A percentile compares a stretch with the other conserved stretches of the same genome.
phyloP scores from a whole-genome alignment of 2,888 invertebrate species.

The Sepiola atlantica region DNA sequence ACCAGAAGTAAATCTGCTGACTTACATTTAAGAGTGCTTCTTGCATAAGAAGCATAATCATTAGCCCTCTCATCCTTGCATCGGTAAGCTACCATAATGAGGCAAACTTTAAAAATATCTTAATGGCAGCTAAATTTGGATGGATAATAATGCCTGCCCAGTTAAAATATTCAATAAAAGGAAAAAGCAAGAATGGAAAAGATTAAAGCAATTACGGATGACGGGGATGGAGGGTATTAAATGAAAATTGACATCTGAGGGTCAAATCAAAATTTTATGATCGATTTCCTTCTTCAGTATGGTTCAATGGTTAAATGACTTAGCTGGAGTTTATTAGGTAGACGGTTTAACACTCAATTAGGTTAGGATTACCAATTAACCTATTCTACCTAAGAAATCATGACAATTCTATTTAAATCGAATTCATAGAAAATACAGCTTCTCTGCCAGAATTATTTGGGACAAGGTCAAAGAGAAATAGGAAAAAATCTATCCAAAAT shows the following conservation, averaged over 20 bases:
- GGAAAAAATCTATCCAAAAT: not conserved
- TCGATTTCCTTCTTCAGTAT: not conserved
- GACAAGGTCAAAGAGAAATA: not conserved
- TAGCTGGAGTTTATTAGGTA: not conserved
- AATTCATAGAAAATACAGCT: not conserved
- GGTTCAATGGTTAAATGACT: not conserved
- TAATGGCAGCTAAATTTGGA: slow-evolving; percentile 19
- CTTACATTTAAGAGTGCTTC: slow-evolving; percentile 12
- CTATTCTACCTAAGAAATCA: not conserved
- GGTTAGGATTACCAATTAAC: not conserved
- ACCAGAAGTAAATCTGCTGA: not conserved
- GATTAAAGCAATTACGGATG: not conserved
- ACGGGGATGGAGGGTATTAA: not conserved
- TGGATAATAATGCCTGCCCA: not conserved
- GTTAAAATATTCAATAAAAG: not conserved
- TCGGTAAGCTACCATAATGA: not conserved
- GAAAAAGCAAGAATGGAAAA: not conserved
- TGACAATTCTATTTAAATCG: not conserved
- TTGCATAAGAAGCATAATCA: not conserved
- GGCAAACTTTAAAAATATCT: not conserved
- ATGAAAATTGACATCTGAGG: not conserved
- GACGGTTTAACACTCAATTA: not conserved
- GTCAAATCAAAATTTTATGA: not conserved
- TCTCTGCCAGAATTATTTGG: not conserved
- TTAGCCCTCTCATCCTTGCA: not conserved